phyloP scores from a whole-genome alignment of 2,113 vertebrate species.

The Oenanthe oenanthe region DNA sequence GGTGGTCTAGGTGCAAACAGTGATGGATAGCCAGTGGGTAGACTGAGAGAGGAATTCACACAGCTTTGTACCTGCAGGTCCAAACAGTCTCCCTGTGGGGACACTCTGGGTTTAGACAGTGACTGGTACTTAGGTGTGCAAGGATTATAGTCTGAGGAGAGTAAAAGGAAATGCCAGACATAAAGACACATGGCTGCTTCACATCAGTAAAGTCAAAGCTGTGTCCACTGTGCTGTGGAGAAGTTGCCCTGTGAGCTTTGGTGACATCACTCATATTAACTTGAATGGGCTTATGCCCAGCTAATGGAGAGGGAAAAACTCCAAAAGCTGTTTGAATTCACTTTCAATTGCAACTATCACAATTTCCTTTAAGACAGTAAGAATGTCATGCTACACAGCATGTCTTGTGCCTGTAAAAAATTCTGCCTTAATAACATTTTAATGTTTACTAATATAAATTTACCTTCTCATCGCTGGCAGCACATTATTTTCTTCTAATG shows the following conservation, averaged over 20 bases:
- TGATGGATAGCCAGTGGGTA: background rate
- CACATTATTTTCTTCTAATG: conserved; percentile 2
- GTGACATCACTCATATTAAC: background rate
- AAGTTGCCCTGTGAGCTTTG: background rate
- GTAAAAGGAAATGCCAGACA: background rate
- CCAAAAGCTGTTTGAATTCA: background rate
- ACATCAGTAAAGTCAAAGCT: background rate
- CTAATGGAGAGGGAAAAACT: background rate
- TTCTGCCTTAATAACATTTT: conserved; percentile 3
- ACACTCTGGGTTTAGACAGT: background rate
- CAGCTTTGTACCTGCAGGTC: background rate
- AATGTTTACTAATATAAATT: background rate
- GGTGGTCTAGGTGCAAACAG: background rate
- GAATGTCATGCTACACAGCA: background rate
- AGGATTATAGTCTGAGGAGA: background rate
- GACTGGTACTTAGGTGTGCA: background rate
- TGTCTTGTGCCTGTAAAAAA: background rate
- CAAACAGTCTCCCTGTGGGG: background rate
- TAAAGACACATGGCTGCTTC: background rate
- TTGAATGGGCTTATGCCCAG: background rate
- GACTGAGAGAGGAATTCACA: background rate
- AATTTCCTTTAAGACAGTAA: background rate
- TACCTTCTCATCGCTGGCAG: background rate
- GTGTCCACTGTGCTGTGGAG: background rate
- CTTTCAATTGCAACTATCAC: background rate